These are phyloP conservation scores for Cecropterus lyciades DNA, from an alignment of 1,140 invertebrate species.

Conservation along the genomic window DNA sequence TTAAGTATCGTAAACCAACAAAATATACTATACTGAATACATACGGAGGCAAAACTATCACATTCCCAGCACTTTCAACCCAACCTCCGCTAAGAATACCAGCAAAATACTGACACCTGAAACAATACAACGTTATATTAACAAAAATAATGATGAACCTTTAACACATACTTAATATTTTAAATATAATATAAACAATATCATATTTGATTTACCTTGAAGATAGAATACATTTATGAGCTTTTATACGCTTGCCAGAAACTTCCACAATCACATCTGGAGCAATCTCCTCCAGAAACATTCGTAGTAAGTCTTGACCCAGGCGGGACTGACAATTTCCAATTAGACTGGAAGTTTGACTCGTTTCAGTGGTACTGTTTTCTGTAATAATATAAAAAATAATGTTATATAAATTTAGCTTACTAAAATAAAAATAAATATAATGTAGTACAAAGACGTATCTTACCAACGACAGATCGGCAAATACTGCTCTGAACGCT, in stretches of 20 bases:
- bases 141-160: too few relatives aligned
- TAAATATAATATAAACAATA: too few relatives aligned
- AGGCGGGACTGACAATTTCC: constrained; percentile 84
- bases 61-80: constrained; percentile 90
- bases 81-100: constrained; percentile 94
- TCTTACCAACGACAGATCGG: constrained; percentile 71
- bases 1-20: too few relatives aligned
- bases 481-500: constrained; percentile 74
- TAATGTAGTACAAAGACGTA: too few relatives aligned
- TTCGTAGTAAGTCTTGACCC: constrained; percentile 93
- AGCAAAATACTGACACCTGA: constrained; percentile 94
- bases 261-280: constrained; percentile 93
- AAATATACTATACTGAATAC: constrained; percentile 42
- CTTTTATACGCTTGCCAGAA: constrained; percentile 90
- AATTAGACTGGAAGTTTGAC: constrained; percentile 67
- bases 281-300: constrained; percentile 95
- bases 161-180: too few relatives aligned
- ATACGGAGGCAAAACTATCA: constrained; percentile 93
- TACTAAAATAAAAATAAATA: too few relatives aligned
- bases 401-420: too few relatives aligned
- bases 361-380: constrained; percentile 65
- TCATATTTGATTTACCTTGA: too few relatives aligned
- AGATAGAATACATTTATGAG: constrained; percentile 95
- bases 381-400: constrained; percentile 49
- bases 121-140: too few relatives aligned